These are phyloP conservation scores for Actinemys pallida DNA, from an alignment of 2,113 vertebrate genomes.

Conservation along the genomic window DNA sequence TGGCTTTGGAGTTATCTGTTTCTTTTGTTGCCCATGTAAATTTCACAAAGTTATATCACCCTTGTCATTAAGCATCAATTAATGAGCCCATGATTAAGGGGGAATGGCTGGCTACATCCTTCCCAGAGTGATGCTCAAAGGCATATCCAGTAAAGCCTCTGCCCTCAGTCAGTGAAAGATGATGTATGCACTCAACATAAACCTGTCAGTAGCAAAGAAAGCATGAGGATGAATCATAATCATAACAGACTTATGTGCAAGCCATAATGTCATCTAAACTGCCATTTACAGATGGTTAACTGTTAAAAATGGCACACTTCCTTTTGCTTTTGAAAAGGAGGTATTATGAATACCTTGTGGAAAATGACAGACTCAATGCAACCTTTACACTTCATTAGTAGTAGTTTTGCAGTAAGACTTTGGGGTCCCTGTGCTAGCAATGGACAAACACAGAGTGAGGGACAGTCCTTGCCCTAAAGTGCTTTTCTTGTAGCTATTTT, in stretches of 20 bases:
- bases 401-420: background rate
- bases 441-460: background rate
- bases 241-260: background rate
- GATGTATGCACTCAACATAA: background rate
- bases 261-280: background rate
- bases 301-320: background rate
- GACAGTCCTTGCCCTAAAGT: background rate
- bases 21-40: background rate
- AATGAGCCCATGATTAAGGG: constrained; percentile 19
- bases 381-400: background rate
- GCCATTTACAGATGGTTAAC: background rate
- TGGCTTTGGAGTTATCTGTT: background rate
- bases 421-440: background rate
- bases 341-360: background rate
- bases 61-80: constrained; percentile 13
- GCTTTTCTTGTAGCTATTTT: background rate
- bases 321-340: background rate
- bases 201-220: constrained; percentile 30
- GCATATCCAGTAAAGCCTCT: background rate
- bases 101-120: background rate
- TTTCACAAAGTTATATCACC: background rate
- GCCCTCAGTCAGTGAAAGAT: background rate
- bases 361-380: background rate
- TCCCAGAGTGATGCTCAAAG: background rate
- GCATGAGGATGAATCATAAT: constrained; percentile 8